Percentiles rank a stretch among this genome's conserved stretches.
Conservation (phyloP, 2,113 vertebrate genomes). For the Myotis brandtii region DNA sequence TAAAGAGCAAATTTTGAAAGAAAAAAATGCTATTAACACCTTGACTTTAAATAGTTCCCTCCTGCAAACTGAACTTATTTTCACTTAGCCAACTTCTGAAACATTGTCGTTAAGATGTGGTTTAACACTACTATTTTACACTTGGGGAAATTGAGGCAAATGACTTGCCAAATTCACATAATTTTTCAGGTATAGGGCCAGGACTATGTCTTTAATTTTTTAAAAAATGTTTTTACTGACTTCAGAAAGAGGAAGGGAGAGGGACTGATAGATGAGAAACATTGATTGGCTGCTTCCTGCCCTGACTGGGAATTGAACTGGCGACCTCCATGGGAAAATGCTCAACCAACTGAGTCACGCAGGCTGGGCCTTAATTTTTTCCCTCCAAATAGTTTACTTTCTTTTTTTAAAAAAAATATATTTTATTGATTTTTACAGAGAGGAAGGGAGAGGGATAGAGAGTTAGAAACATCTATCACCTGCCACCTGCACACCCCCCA, state of each 20-base stretch:
- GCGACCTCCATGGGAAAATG: no score
- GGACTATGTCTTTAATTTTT: not conserved
- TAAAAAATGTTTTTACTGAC: no score
- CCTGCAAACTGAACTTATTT: not conserved
- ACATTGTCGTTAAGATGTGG: not conserved
- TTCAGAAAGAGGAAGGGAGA: no score
- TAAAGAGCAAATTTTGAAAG: not conserved
- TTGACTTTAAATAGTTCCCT: slow-evolving; percentile 7
- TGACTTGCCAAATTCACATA: not conserved
- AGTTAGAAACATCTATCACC: no score
- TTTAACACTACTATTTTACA: not conserved
- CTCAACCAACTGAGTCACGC: no score
- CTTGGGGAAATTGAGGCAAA: not conserved
- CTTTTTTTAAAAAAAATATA: no score
- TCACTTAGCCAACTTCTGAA: not conserved
- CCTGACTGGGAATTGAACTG: no score
- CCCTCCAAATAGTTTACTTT: not conserved
- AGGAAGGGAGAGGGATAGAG: no score
- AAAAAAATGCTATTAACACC: not conserved
- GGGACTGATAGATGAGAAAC: no score
- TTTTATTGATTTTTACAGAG: no score
- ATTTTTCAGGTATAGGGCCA: not conserved
- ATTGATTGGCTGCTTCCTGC: no score
- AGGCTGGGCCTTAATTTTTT: not conserved
- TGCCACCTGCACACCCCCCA: no score